Percentiles rank a stretch among this genome's conserved stretches.
phyloP scores from a whole-genome alignment of 1,140 invertebrate species.

The Phthorimaea operculella region DNA sequence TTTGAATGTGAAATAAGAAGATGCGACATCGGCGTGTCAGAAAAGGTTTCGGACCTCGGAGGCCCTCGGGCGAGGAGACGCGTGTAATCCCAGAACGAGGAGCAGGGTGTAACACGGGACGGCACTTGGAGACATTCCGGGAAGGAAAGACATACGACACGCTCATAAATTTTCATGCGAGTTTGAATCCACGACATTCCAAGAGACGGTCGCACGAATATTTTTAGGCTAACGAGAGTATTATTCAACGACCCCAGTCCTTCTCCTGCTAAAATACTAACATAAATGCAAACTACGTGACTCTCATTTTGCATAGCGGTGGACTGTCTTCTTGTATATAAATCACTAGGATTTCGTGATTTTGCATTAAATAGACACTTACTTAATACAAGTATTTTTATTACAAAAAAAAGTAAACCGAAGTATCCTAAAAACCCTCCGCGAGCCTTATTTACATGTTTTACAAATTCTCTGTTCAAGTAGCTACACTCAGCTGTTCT shows the following conservation, averaged over 20 bases:
- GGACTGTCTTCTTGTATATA: too few relatives aligned
- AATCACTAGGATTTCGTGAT: too few relatives aligned
- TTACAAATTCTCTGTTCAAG: background rate
- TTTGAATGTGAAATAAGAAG: background rate
- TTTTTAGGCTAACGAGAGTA: slow-evolving; percentile 25
- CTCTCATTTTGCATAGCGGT: background rate
- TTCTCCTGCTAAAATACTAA: background rate
- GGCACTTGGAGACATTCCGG: slow-evolving; percentile 30
- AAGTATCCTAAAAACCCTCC: background rate
- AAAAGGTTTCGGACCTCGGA: background rate
- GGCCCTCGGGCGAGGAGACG: background rate
- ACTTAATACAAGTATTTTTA: too few relatives aligned
- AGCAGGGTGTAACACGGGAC: slow-evolving; percentile 13
- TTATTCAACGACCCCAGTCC: slow-evolving; percentile 10
- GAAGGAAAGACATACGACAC: slow-evolving; percentile 32
- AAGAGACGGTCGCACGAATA: slow-evolving; percentile 14
- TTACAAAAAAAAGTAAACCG: too few relatives aligned
- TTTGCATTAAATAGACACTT: too few relatives aligned
- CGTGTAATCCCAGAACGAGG: slow-evolving; percentile 1
- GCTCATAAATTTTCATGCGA: slow-evolving; percentile 44
- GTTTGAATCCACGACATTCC: slow-evolving; percentile 21
- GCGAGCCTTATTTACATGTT: slow-evolving; percentile 1
- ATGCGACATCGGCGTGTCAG: background rate
- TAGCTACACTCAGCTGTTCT: slow-evolving; percentile 1
- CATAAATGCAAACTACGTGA: slow-evolving; percentile 2